Evolutionary conservation across 2,797 vertebrate genomes (phyloP).

Genomic region (Galago senegalensis): DNA sequence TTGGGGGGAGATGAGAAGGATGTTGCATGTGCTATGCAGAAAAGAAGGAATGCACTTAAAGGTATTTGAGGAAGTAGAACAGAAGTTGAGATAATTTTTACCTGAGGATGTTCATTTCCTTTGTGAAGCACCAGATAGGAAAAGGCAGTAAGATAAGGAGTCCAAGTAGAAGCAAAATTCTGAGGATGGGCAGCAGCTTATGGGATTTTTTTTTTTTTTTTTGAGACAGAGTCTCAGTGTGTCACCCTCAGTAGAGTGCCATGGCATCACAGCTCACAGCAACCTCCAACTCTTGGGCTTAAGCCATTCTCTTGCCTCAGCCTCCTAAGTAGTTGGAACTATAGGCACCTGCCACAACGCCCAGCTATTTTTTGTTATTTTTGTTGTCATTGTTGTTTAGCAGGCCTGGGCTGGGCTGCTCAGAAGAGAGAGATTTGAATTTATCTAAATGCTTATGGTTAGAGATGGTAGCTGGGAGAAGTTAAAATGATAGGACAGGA

Average conservation of each 20-base stretch:
- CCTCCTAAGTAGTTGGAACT: too few relatives aligned
- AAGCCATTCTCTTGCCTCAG: too few relatives aligned
- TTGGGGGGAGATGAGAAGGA: background rate
- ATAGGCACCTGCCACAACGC: too few relatives aligned
- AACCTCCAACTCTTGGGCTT: too few relatives aligned
- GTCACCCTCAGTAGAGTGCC: too few relatives aligned
- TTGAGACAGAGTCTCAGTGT: too few relatives aligned
- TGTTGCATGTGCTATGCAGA: background rate
- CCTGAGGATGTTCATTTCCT: background rate
- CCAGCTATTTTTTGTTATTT: too few relatives aligned
- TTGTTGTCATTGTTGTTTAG: too few relatives aligned
- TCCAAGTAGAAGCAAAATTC: background rate
- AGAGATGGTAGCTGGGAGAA: background rate
- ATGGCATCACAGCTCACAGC: too few relatives aligned
- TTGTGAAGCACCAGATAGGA: background rate
- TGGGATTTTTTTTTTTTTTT: too few relatives aligned
- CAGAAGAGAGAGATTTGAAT: background rate
- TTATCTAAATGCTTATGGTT: background rate
- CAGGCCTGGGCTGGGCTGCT: too few relatives aligned
- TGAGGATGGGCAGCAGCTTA: background rate
- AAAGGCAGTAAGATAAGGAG: background rate
- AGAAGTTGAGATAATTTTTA: background rate
- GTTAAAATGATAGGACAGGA: background rate
- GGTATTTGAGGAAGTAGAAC: background rate
- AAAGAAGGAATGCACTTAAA: background rate